Evolutionary conservation across 2,113 vertebrate species (phyloP), one percentile per base, ranked within the genome.

Genomic region (Pollachius pollachius): DNA sequence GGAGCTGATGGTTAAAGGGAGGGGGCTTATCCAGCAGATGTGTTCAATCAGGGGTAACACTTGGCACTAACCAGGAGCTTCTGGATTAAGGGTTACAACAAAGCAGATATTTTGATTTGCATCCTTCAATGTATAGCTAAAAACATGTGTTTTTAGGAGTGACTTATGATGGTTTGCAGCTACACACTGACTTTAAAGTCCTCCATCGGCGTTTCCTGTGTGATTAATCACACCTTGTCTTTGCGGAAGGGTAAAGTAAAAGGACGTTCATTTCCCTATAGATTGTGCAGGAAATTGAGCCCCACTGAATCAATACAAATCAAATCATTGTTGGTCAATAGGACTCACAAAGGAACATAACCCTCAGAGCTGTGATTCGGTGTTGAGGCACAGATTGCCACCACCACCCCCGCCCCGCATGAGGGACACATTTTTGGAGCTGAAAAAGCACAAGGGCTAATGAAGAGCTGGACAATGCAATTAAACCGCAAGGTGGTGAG

Each of bases 261-360:
- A 84, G 81, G 82, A 70, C 79, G 79, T 79, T 80, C 56, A 81
- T 88, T 87, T 87, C 77, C 85, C 79, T 83, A 69, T 69, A 86
- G 82, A 90, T 76, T 85, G 73, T 66, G 64, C 48, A 15, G 79
- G 80, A 77, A 82, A 86, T 88, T 84, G 84, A 68, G 82, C 64
- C 18, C 52, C 72, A 52, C 73, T 64, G 34, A 85, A 87, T 89
- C 89, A 88, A 88, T 88, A 85, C 71, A 84, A 88, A 87, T n/a
- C 79, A 81, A 90, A 89, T 86, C 87, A 84, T 78, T 71, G 77
- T 70, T 77, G 85, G 73, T 84, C 85, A 80, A 85, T 84, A 80
- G 27, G 77, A 80, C 87, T 85, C 76, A 85, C 84, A 86, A 48
- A 57, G 70, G 52, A 81, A 83, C 67, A 71, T 17, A 62, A 69